These are phyloP conservation scores for Apostichopus californicus DNA, from an alignment of 35 echinoderm and acorn worm genomes.

Conservation along the genomic window DNA sequence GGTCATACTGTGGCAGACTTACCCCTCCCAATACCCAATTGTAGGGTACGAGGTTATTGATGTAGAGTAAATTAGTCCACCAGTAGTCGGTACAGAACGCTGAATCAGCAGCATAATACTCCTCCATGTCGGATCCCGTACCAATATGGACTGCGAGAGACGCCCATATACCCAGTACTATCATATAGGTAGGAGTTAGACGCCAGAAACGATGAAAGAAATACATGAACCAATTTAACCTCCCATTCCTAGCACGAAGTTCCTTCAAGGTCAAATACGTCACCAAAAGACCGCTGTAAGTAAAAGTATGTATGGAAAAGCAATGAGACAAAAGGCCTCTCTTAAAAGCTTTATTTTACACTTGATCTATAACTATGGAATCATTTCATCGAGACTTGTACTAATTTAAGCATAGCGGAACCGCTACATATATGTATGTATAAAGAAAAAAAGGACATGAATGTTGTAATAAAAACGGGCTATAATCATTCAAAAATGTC, in stretches of 20 bases:
- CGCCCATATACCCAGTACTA: constrained; percentile 53
- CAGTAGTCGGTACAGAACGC: constrained; percentile 66
- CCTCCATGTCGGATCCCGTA: constrained; percentile 23
- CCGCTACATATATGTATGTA: no score
- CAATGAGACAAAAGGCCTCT: no score
- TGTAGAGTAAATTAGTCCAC: constrained; percentile 92
- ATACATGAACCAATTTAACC: constrained; percentile 74
- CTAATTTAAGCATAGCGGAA: no score
- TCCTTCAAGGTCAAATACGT: constrained; percentile 79
- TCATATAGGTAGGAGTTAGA: constrained; percentile 82
- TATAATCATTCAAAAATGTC: no score
- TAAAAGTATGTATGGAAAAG: no score
- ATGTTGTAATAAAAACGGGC: no score
- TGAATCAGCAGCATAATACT: neutral
- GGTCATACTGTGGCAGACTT: no score
- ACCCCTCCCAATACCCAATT: neutral
- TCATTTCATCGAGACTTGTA: no score
- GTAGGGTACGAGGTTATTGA: constrained; percentile 86
- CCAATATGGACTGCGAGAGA: constrained; percentile 61
- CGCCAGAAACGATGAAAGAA: constrained; percentile 86
- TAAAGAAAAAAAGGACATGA: no score
- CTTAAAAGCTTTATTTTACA: no score
- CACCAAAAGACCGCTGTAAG: constrained; percentile 75
- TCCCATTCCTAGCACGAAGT: constrained; percentile 59
- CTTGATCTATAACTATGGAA: no score